Percentiles rank a stretch among this genome's conserved stretches.
Evolutionary conservation across 2,888 invertebrate species (phyloP).

Genomic region (Tridacna crocea): DNA sequence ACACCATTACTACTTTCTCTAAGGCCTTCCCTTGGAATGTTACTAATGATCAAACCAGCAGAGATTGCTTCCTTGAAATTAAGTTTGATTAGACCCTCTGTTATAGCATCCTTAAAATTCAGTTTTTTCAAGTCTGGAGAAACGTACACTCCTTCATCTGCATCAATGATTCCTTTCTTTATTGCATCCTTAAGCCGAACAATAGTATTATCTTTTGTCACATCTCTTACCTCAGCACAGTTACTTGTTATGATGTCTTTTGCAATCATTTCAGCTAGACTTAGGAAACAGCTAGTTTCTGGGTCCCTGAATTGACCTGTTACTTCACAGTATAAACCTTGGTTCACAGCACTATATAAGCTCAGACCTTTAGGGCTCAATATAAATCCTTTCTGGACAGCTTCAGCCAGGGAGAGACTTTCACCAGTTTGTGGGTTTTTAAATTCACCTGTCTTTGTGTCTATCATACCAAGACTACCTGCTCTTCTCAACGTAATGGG

Average conservation of each 20-base stretch:
- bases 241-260: conserved; percentile 78
- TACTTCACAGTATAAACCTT: conserved; percentile 84
- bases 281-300: conserved; percentile 72
- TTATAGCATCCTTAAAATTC: conserved; percentile 75
- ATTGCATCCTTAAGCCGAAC: conserved; percentile 90
- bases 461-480: conserved; percentile 86
- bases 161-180: conserved; percentile 83
- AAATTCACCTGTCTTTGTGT: conserved; percentile 77
- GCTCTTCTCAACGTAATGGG: conserved; percentile 77
- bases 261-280: conserved; percentile 82
- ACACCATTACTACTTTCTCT: conserved; percentile 67
- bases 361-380: conserved; percentile 77
- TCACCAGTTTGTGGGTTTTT: conserved; percentile 80
- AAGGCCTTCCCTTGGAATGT: conserved; percentile 76
- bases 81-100: conserved; percentile 69
- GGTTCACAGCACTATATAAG: conserved; percentile 78
- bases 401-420: conserved; percentile 73
- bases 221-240: conserved; percentile 75
- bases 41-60: conserved; percentile 78
- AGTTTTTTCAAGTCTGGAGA: conserved; percentile 68
- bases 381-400: conserved; percentile 78
- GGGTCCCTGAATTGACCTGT: conserved; percentile 82
- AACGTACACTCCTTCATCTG: conserved; percentile 70
- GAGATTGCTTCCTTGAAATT: conserved; percentile 77
- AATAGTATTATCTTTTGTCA: conserved; percentile 70